These are phyloP conservation scores for Pheucticus melanocephalus DNA, from an alignment of 2,113 vertebrate species.

Conservation along the genomic window DNA sequence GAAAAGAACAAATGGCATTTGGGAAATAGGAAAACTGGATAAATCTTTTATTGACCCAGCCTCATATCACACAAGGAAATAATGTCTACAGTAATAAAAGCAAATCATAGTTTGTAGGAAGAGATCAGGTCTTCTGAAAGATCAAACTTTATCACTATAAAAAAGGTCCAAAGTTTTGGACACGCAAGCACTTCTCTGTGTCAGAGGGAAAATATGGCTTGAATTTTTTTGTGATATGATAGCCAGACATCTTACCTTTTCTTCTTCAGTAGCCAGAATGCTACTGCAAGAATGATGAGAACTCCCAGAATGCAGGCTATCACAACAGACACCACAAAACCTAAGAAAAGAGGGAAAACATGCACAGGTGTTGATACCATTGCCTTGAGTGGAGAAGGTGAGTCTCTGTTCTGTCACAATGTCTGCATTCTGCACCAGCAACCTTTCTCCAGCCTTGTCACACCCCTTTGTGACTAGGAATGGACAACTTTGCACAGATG, in stretches of 20 bases:
- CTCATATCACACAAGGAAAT: background rate
- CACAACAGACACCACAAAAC: slow-evolving; percentile 74
- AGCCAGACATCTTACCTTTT: slow-evolving; percentile 75
- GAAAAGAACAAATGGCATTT: background rate
- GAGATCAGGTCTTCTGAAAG: background rate
- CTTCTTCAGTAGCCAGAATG: slow-evolving; percentile 75
- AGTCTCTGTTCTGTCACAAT: background rate
- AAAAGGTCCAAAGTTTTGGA: background rate
- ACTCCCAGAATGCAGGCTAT: slow-evolving; percentile 74
- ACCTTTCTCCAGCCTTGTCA: background rate
- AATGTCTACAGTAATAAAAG: background rate
- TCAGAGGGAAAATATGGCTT: background rate
- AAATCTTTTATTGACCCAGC: background rate
- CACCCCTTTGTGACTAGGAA: background rate
- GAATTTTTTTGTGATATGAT: background rate
- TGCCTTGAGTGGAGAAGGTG: too few species aligned
- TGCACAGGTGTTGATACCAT: background rate
- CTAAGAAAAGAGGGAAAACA: slow-evolving; percentile 63
- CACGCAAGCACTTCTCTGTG: background rate
- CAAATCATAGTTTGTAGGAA: background rate
- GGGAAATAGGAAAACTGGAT: background rate
- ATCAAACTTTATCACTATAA: background rate
- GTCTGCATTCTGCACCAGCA: background rate
- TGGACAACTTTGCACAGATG: background rate
- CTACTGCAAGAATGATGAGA: slow-evolving; percentile 66